Evolutionary conservation across 2,113 vertebrate genomes (phyloP).

Genomic region (Aegotheles bennettii): DNA sequence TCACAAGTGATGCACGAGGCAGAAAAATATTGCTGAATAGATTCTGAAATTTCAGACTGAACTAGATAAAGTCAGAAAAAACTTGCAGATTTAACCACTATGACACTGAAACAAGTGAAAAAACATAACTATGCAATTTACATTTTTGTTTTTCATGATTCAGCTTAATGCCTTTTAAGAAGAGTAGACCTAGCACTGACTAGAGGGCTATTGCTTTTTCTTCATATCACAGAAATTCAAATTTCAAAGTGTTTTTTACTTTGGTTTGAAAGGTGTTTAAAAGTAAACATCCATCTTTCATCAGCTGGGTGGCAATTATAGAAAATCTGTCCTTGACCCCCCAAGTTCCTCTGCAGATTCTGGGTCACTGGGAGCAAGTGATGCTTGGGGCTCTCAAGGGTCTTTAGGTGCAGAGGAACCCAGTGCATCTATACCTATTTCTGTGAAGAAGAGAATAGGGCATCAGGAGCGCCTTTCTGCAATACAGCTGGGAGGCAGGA

Average conservation of each 20-base stretch:
- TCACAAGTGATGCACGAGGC: neutral
- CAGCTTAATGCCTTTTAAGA: neutral
- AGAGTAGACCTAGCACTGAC: neutral
- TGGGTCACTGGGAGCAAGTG: neutral
- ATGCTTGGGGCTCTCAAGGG: neutral
- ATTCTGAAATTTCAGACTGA: neutral
- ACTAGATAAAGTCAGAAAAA: neutral
- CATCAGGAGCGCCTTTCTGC: neutral
- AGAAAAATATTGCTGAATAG: neutral
- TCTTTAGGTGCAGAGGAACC: neutral
- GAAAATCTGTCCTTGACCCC: conserved; percentile 22
- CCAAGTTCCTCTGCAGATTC: neutral
- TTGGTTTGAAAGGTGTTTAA: neutral
- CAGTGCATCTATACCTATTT: neutral
- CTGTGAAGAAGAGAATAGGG: neutral
- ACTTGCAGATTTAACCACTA: neutral
- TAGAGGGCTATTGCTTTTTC: neutral
- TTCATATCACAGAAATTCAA: neutral
- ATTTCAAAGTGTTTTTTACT: conserved; percentile 9
- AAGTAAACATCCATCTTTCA: conserved; percentile 56
- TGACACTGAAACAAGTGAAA: neutral
- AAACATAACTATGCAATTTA: neutral
- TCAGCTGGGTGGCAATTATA: neutral
- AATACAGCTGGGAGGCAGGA: neutral
- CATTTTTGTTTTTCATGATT: neutral